Evolutionary conservation across 37 sponge, comb jelly and placozoan genomes (phyloP).

Genomic region (Oopsacas minuta): DNA sequence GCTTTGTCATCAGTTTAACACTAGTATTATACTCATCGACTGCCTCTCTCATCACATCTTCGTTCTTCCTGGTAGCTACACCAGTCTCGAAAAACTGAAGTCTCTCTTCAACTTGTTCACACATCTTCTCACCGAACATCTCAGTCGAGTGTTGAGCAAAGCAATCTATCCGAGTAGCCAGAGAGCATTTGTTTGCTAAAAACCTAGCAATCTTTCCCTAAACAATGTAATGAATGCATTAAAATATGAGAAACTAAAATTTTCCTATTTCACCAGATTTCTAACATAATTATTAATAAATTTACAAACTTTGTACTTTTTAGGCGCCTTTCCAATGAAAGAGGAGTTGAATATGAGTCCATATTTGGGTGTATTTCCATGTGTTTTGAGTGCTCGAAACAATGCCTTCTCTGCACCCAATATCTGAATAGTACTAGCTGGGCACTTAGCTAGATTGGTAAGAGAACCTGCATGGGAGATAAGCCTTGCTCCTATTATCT

Average conservation of each 20-base stretch:
- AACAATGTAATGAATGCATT: not conserved
- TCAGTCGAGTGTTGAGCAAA: constrained; percentile 70
- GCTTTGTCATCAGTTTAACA: not conserved
- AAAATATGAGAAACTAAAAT: too few relatives aligned
- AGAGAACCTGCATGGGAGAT: constrained; percentile 96
- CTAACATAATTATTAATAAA: not conserved
- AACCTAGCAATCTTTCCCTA: constrained; percentile 82
- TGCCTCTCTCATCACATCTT: constrained; percentile 91
- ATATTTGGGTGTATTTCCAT: constrained; percentile 97
- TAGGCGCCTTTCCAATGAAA: constrained; percentile 86
- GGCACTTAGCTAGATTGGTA: constrained; percentile 94
- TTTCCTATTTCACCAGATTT: too few relatives aligned
- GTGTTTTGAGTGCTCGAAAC: constrained; percentile 95
- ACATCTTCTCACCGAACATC: constrained; percentile 81
- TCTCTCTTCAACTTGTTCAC: constrained; percentile 89
- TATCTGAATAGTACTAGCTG: constrained; percentile 95
- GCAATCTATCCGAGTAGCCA: constrained; percentile 90
- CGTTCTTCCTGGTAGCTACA: constrained; percentile 66
- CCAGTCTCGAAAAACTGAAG: constrained; percentile 91
- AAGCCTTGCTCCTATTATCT: constrained; percentile 93
- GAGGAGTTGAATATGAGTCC: constrained; percentile 95
- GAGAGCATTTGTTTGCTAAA: constrained; percentile 98
- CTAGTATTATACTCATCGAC: constrained; percentile 34
- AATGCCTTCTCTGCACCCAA: constrained; percentile 97
- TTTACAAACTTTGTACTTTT: constrained; percentile 65